Base-by-base conservation (phyloP, 2,797 vertebrate genomes). In the Alosa sapidissima region DNA sequence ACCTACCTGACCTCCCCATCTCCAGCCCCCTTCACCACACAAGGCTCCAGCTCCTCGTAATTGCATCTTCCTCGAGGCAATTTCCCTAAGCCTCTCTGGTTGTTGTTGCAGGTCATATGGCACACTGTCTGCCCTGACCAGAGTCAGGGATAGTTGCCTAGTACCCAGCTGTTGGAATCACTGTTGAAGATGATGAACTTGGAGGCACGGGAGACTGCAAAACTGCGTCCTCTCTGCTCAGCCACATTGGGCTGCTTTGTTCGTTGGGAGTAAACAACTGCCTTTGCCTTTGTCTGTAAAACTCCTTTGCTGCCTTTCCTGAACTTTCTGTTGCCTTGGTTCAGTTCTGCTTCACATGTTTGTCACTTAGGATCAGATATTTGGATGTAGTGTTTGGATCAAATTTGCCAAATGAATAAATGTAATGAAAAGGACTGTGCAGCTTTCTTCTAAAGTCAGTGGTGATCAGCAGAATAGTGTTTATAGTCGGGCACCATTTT, bases 41-140 rank as follows among this genome's bases (percentile, higher is more conserved):
- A 41, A 45, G 41, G 72, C 72, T 21, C 41, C 41, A 19, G 41
- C 16, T 78, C 41, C 72, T 47, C 36, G 7, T 78, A 78, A 78
- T 78, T 78, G 72, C 72, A 78, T 78, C 72, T 78, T 78, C 72
- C 72, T 78, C 36, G 19, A 78, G 72, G 72, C 72, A 78, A 78
- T 78, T 47, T 78, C 72, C 72, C 41, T 45, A 78, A 78, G 72
- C 72, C 72, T 78, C 72, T 13, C 72, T 13, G 72, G 21, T 47
- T 78, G 72, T 78, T 78, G 72, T 78, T 19, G 14, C 16, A 78
- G 14, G 72, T 78, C 72, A 78, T 78, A 36, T 75, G 68, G 68
- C 68, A 3, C 4, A 2, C 33, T 75, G 36, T 33, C 68, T 21
- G 58, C 5, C 58, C 8, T 41, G 68, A 72, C 65, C 2, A 8